Evolutionary conservation across 1,140 invertebrate species (phyloP).

Genomic region (Laupala kohalensis): DNA sequence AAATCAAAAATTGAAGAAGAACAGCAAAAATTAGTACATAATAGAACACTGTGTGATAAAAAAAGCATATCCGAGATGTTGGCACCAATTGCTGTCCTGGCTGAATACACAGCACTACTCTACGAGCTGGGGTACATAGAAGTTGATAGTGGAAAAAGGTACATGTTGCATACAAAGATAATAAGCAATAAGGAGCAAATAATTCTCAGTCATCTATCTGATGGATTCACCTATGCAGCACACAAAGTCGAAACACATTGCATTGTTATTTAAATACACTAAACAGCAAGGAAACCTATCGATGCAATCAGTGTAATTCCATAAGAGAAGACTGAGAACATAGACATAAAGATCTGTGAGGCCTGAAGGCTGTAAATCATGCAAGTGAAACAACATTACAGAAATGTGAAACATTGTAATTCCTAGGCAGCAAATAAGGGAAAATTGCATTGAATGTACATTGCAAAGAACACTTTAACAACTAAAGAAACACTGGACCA

Average conservation of each 20-base stretch:
- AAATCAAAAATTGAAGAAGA: background rate
- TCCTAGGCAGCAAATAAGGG: too few relatives aligned
- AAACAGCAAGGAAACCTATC: too few relatives aligned
- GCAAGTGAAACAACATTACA: background rate
- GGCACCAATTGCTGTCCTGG: background rate
- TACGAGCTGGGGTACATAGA: background rate
- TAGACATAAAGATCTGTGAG: background rate
- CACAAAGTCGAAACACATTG: too few relatives aligned
- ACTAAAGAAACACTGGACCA: too few relatives aligned
- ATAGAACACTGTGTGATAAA: background rate
- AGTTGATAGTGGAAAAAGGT: background rate
- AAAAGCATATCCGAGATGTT: background rate
- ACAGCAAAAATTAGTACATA: background rate
- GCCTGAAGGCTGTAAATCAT: background rate
- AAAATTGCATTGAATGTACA: background rate
- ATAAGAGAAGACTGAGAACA: too few relatives aligned
- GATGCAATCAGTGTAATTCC: too few relatives aligned
- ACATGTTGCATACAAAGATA: background rate
- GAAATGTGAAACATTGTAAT: background rate
- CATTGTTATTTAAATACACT: too few relatives aligned
- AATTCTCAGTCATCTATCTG: background rate
- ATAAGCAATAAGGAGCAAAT: background rate
- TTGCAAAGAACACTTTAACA: background rate
- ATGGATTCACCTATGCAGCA: too few relatives aligned
- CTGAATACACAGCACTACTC: background rate